Percentiles rank a stretch among this genome's conserved stretches.
Evolutionary conservation across 2,888 invertebrate species (phyloP).

Genomic region (Lithophane socia): DNA sequence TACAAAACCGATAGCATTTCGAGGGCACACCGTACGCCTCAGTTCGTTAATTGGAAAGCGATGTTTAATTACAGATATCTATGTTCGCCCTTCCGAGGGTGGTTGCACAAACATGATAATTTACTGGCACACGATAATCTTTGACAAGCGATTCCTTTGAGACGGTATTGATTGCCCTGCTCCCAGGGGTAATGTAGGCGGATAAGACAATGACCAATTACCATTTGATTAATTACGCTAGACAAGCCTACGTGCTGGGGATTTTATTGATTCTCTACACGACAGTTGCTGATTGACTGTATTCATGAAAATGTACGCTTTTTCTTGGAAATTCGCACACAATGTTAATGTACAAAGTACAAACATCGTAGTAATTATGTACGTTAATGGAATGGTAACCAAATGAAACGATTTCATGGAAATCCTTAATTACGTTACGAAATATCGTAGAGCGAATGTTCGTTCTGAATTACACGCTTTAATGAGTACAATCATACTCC

Average conservation of each 20-base stretch:
- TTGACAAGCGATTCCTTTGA: slow-evolving; percentile 76
- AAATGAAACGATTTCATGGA: slow-evolving; percentile 44
- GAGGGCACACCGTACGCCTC: slow-evolving; percentile 52
- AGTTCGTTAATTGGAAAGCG: slow-evolving; percentile 67
- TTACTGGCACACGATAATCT: slow-evolving; percentile 77
- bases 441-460: slow-evolving; percentile 32
- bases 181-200: slow-evolving; percentile 68
- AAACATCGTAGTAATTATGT: slow-evolving; percentile 43
- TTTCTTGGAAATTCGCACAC: slow-evolving; percentile 47
- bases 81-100: slow-evolving; percentile 58
- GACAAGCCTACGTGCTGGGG: slow-evolving; percentile 52
- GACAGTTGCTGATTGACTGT: slow-evolving; percentile 49
- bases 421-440: slow-evolving; percentile 38
- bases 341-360: slow-evolving; percentile 38
- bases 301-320: slow-evolving; percentile 47
- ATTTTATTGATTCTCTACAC: slow-evolving; percentile 50
- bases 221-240: slow-evolving; percentile 71
- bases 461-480: slow-evolving; percentile 27
- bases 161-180: slow-evolving; percentile 77
- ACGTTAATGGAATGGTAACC: slow-evolving; percentile 37
- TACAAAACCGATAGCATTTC: slow-evolving; percentile 67
- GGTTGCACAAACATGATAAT: slow-evolving; percentile 76
- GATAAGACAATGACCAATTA: slow-evolving; percentile 73
- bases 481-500: slow-evolving; percentile 33
- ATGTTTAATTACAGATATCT: slow-evolving; percentile 70